Evolutionary conservation across 2,797 vertebrate species (phyloP).

Genomic region (Chaetodon trifasciatus): DNA sequence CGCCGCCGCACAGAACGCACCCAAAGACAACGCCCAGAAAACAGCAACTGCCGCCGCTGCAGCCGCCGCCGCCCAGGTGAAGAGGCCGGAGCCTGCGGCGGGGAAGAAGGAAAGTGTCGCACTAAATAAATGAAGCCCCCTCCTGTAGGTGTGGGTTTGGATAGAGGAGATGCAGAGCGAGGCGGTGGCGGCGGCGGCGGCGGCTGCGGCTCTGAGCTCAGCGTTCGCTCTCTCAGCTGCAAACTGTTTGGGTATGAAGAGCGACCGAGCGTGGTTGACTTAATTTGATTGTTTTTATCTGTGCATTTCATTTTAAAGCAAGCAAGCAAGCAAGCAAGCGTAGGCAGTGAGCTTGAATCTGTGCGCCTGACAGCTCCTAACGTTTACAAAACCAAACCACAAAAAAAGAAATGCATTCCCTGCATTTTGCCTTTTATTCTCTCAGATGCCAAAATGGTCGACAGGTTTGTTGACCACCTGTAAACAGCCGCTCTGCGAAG

Average conservation of each 20-base stretch:
- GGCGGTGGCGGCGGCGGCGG: slow-evolving; percentile 11
- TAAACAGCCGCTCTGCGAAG: slow-evolving; percentile 48
- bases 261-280: slow-evolving; percentile 63
- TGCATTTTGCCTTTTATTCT: slow-evolving; percentile 82
- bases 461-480: slow-evolving; percentile 46
- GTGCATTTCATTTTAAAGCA: slow-evolving; percentile 75
- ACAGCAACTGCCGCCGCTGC: slow-evolving; percentile 11
- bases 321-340: slow-evolving; percentile 49
- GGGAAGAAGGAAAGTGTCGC: slow-evolving; percentile 75
- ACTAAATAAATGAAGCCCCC: slow-evolving; percentile 74
- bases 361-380: slow-evolving; percentile 71
- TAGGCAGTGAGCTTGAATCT: slow-evolving; percentile 64
- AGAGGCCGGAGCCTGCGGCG: slow-evolving; percentile 68
- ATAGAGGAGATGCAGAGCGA: slow-evolving; percentile 35
- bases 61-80: slow-evolving; percentile 35
- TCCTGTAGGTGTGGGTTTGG: slow-evolving; percentile 13
- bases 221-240: slow-evolving; percentile 29
- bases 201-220: slow-evolving; percentile 46
- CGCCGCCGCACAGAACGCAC: slow-evolving; percentile 52
- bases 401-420: slow-evolving; percentile 86
- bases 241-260: slow-evolving; percentile 53
- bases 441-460: slow-evolving; percentile 87
- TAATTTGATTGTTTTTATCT: slow-evolving; percentile 73
- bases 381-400: slow-evolving; percentile 84
- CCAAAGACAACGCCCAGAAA: slow-evolving; percentile 78